Percentiles rank a stretch among this genome's conserved stretches.
phyloP scores from a whole-genome alignment of 1,140 invertebrate genomes.

The Megalopta genalis region DNA sequence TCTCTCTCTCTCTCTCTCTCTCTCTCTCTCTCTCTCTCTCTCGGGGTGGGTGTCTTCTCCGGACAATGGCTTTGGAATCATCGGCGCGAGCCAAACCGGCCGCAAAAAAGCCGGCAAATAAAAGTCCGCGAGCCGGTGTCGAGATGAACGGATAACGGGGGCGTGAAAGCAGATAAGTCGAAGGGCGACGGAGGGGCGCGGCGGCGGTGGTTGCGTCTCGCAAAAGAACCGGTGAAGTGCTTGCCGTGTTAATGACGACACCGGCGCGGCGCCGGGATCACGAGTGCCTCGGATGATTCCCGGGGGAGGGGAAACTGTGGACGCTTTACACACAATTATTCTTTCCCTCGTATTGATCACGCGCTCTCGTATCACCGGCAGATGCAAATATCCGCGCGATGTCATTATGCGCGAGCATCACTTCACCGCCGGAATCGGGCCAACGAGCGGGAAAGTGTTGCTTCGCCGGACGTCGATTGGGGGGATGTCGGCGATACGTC shows the following conservation, averaged over 20 bases:
- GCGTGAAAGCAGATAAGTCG: slow-evolving; percentile 32
- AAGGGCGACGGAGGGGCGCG: slow-evolving; percentile 6
- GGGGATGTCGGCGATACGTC: too few species aligned
- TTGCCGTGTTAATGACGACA: slow-evolving; percentile 30
- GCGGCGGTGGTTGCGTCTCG: too few species aligned
- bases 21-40: too few species aligned
- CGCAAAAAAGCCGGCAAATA: slow-evolving; percentile 34
- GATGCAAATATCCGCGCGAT: not conserved
- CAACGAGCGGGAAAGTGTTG: not conserved
- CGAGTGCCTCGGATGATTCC: not conserved
- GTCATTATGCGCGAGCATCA: not conserved
- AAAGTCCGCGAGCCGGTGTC: not conserved
- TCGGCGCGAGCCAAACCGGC: slow-evolving; percentile 33
- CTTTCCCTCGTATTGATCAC: not conserved
- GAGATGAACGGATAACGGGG: slow-evolving; percentile 30
- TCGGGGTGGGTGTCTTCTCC: not conserved
- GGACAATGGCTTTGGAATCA: slow-evolving; percentile 51
- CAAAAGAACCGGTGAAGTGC: not conserved
- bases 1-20: too few species aligned
- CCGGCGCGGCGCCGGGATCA: not conserved
- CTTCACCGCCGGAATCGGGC: not conserved
- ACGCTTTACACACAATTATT: slow-evolving; percentile 12
- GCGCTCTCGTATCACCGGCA: not conserved
- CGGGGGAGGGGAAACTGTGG: not conserved
- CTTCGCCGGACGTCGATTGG: too few species aligned